Percentiles rank a stretch among this genome's conserved stretches.
phyloP scores from a whole-genome alignment of 1,140 invertebrate genomes.

The Zaprionus ornatus region DNA sequence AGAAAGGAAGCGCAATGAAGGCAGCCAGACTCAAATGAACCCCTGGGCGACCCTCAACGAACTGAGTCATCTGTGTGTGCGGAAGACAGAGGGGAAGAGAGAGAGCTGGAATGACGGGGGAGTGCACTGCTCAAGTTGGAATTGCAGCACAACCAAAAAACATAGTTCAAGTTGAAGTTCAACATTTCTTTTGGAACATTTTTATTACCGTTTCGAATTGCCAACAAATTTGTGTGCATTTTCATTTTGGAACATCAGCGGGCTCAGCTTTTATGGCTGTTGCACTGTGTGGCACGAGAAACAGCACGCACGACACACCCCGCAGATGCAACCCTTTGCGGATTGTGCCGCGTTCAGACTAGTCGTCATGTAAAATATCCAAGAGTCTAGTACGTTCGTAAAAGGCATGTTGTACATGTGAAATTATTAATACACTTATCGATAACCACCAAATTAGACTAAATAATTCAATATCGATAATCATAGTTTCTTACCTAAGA shows the following conservation, averaged over 20 bases:
- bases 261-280: conserved; percentile 62
- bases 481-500: too few species aligned
- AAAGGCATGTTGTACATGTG: too few species aligned
- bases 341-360: conserved; percentile 9
- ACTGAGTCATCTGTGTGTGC: conserved; percentile 51
- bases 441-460: too few species aligned
- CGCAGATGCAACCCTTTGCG: conserved; percentile 53
- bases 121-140: neutral
- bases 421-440: too few species aligned
- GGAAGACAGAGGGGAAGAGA: neutral
- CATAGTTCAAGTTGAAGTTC: neutral
- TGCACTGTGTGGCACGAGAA: conserved; percentile 11
- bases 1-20: neutral
- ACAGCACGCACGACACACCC: conserved; percentile 33
- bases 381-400: too few species aligned
- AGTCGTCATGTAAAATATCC: too few species aligned
- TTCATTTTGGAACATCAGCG: conserved; percentile 14
- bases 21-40: conserved; percentile 3
- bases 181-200: conserved; percentile 20
- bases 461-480: too few species aligned
- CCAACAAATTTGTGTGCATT: conserved; percentile 53
- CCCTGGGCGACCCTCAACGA: neutral
- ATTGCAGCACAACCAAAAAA: conserved; percentile 47
- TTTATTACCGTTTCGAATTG: conserved; percentile 30
- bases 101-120: neutral